These are phyloP conservation scores for Brenthis daphne DNA, from an alignment of 2,888 invertebrate genomes.

Conservation along the genomic window DNA sequence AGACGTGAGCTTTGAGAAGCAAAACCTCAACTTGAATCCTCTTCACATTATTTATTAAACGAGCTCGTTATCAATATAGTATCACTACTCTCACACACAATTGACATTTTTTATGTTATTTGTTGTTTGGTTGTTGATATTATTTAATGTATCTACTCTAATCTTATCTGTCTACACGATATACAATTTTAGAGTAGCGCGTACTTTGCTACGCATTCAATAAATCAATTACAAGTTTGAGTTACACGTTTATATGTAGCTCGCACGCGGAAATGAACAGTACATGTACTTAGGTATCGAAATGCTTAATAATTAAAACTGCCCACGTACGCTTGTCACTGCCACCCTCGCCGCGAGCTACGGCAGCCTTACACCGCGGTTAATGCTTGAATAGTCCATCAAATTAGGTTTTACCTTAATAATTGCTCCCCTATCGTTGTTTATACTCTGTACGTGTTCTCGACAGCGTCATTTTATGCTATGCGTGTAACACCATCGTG, in stretches of 20 bases:
- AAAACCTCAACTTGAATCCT: too few species aligned
- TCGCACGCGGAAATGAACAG: not conserved
- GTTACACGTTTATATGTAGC: not conserved
- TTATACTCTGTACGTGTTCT: not conserved
- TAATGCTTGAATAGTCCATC: not conserved
- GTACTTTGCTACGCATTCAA: too few species aligned
- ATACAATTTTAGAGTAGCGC: too few species aligned
- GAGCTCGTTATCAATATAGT: too few species aligned
- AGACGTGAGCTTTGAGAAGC: too few species aligned
- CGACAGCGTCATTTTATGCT: not conserved
- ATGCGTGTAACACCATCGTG: not conserved
- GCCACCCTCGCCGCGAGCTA: conserved; percentile 9
- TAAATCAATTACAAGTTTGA: too few species aligned
- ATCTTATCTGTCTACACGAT: too few species aligned
- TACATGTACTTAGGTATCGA: not conserved
- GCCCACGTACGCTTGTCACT: not conserved
- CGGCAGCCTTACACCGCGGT: not conserved
- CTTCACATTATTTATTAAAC: too few species aligned
- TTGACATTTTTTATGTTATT: too few species aligned
- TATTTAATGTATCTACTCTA: too few species aligned
- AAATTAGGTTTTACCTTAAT: not conserved
- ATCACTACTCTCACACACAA: too few species aligned
- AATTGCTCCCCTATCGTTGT: not conserved
- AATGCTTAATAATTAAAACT: conserved; percentile 11
- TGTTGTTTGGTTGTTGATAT: too few species aligned